Base-by-base conservation (phyloP, 2,113 vertebrate genomes). In the Ardeotis arabs region DNA sequence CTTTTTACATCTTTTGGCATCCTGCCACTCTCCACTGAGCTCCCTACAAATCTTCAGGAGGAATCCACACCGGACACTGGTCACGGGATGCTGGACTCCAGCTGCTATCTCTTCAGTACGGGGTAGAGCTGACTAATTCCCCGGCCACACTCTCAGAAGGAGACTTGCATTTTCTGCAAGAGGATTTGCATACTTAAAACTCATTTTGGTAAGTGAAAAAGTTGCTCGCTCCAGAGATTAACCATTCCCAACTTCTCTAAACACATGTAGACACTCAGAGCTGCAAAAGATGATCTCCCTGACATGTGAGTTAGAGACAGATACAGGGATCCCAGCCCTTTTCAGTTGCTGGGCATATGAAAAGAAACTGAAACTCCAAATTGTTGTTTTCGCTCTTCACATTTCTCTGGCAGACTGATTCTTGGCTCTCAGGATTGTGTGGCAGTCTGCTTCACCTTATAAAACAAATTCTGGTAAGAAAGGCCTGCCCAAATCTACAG, bases 381-480 rank as follows among this genome's bases (percentile, higher is more conserved):
- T 5, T 2, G 1, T 56, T n/a, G 29, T 69, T 22, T 69, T 84
- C 17, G 49, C 31, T 62, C 73, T 72, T 33, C 56, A 44, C 28
- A 18, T 62, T 85, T 89, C 70, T 73, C 86, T 94, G 67, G 59
- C 78, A 82, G 67, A 37, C 37, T 37, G 90, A 60, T 50, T 86
- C 47, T 74, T 89, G 55, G 83, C 88, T 86, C 29, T 77, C 37
- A 33, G 29, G 45, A 52, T 47, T 74, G 56, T 67, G 24, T 13
- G 80, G 72, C 56, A 67, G 82, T 33, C 52, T 76, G 64, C 68
- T 55, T 92, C 55, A 87, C 77, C 41, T 90, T 88, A 70, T 37
- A 55, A 94, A 94, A 91, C 53, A 89, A 90, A 35, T 33, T 92
- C 88, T 80, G 50, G 64, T 69, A 84, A 90, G 25, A 90, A 90